Conservation (phyloP, 1,140 invertebrate genomes). For the Venturia canescens region DNA sequence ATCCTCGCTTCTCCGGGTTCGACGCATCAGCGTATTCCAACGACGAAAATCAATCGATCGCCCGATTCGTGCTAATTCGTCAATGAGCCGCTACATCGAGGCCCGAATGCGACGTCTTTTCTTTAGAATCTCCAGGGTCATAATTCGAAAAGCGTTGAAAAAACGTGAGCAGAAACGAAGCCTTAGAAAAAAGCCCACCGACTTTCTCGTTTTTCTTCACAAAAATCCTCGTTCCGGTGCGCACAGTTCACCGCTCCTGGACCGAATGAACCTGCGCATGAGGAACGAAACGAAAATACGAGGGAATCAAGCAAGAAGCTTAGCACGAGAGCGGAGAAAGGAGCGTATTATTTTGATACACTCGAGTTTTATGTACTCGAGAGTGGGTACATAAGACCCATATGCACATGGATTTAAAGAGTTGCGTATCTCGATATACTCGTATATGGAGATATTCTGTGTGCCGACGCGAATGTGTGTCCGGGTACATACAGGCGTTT, state of each 20-base stretch:
- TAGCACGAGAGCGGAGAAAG: conserved; percentile 27
- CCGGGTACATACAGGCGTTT: neutral
- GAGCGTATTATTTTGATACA: conserved; percentile 33
- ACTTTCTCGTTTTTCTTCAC: no score
- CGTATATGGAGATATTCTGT: conserved; percentile 1
- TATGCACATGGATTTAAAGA: neutral
- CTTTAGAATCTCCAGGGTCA: no score
- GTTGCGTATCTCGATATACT: neutral
- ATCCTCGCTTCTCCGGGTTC: no score
- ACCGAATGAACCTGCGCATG: conserved; percentile 5
- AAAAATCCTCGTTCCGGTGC: neutral
- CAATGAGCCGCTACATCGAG: no score
- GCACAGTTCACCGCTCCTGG: neutral
- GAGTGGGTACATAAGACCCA: neutral
- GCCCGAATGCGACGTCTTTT: no score
- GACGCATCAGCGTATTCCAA: no score
- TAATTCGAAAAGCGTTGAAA: no score
- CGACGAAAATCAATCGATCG: no score
- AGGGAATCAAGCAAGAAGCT: conserved; percentile 29
- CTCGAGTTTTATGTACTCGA: neutral
- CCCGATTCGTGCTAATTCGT: no score
- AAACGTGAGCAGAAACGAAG: no score
- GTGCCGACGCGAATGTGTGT: neutral
- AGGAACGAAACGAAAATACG: neutral
- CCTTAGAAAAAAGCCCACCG: no score